These are phyloP conservation scores for Apodemus speciosus DNA, from an alignment of 2,113 vertebrate species.

Conservation along the genomic window DNA sequence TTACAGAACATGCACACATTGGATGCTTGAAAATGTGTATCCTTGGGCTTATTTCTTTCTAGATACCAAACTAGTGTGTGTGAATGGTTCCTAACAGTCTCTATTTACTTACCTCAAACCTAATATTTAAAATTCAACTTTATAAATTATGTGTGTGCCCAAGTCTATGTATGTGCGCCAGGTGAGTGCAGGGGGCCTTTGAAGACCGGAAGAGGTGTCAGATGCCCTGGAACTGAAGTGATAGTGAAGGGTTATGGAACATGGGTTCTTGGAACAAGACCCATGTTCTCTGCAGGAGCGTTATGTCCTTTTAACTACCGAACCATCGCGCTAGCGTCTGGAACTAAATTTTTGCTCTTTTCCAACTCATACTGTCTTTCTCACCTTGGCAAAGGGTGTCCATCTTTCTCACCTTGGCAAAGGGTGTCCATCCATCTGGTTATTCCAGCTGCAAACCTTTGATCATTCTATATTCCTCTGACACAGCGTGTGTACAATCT, in stretches of 20 bases:
- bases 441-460: neutral
- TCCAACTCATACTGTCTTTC: neutral
- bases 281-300: neutral
- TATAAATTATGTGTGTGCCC: neutral
- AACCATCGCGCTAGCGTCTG: neutral
- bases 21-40: neutral
- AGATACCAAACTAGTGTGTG: neutral
- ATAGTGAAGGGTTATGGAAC: neutral
- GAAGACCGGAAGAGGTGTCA: neutral
- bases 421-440: neutral
- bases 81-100: neutral
- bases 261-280: neutral
- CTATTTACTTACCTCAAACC: neutral
- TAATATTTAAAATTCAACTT: neutral
- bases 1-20: neutral
- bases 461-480: neutral
- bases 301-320: neutral
- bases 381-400: neutral
- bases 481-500: neutral
- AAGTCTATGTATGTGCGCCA: neutral
- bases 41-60: neutral
- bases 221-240: neutral
- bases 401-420: neutral
- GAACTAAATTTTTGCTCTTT: neutral
- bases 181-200: neutral